Conservation (phyloP, 2,113 vertebrate species). For the Glaucidium brasilianum region DNA sequence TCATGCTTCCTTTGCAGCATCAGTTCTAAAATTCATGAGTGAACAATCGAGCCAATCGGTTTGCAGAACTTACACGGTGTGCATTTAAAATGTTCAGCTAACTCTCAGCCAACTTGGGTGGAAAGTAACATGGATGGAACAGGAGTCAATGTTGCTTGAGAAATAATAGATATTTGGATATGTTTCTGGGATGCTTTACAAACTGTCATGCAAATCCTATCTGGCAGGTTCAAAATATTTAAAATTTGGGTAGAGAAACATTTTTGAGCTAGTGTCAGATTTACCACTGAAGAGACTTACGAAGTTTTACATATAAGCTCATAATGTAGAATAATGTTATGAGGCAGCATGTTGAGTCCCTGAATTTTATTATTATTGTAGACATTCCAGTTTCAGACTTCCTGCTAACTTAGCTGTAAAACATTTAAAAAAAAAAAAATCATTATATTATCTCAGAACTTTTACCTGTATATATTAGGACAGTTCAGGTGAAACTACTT, state of each 20-base stretch:
- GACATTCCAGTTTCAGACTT: background rate
- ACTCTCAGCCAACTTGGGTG: background rate
- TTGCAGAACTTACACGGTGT: background rate
- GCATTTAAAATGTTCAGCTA: background rate
- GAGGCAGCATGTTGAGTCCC: background rate
- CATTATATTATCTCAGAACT: background rate
- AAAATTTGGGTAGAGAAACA: background rate
- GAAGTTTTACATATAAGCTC: background rate
- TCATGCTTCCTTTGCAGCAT: background rate
- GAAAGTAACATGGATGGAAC: background rate
- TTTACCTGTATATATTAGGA: background rate
- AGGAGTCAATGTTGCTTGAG: background rate
- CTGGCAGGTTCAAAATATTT: background rate
- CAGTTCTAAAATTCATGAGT: background rate
- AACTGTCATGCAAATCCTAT: background rate
- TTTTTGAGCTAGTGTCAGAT: background rate
- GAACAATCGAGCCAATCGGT: background rate
- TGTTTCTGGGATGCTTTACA: background rate
- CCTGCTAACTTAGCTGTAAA: background rate
- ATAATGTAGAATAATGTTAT: background rate
- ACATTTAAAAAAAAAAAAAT: background rate
- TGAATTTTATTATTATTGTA: background rate
- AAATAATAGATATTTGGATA: background rate
- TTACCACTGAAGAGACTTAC: background rate
- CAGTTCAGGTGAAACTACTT: background rate